phyloP scores from a whole-genome alignment of 35 echinoderm and acorn worm genomes.

The Strongylocentrotus purpuratus region DNA sequence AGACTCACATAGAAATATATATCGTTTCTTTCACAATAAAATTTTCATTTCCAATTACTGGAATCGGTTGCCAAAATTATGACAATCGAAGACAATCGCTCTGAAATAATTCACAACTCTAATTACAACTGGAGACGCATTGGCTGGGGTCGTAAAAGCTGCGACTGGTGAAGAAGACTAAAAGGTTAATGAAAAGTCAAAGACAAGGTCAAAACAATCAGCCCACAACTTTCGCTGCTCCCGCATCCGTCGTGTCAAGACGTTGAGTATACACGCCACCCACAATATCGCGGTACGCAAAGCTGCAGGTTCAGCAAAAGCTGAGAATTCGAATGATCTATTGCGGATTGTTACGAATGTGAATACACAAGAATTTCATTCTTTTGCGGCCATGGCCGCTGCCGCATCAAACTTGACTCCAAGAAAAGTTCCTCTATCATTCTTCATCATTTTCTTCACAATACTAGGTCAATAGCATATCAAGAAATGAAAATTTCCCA shows the following conservation, averaged over 20 bases:
- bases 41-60: conserved; percentile 5
- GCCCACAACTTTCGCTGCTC: conserved; percentile 40
- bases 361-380: conserved; percentile 40
- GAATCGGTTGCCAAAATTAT: not conserved
- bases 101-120: conserved; percentile 21
- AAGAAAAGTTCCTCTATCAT: not conserved
- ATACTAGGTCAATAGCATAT: conserved; percentile 27
- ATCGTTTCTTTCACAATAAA: not conserved
- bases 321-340: conserved; percentile 41
- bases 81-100: conserved; percentile 24
- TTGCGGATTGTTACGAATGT: not conserved
- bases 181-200: conserved; percentile 51
- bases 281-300: not conserved
- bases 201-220: conserved; percentile 49
- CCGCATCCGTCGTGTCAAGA: not conserved
- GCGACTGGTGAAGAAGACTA: conserved; percentile 43
- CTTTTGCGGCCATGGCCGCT: not conserved
- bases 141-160: conserved; percentile 46
- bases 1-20: not conserved
- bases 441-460: not conserved
- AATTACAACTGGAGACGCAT: conserved; percentile 46
- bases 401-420: not conserved
- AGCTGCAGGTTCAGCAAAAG: not conserved
- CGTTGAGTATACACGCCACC: not conserved
- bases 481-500: conserved; percentile 26